A percentile compares a stretch with the other conserved stretches of the same genome.
These are phyloP conservation scores for Chaetops frenatus DNA, from an alignment of 2,113 vertebrate species.

Conservation along the genomic window DNA sequence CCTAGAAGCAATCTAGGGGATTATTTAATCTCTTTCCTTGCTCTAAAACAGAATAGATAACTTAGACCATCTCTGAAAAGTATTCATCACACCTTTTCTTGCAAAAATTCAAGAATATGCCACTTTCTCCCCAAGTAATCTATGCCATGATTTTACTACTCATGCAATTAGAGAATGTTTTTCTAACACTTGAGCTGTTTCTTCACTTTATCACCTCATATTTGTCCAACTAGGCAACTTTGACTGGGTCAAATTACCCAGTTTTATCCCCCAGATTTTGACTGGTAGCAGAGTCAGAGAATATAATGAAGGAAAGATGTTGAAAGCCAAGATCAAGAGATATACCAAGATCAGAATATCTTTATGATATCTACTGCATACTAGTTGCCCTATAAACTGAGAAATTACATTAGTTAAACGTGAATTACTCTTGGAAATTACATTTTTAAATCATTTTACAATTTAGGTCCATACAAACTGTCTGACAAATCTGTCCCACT, in stretches of 20 bases:
- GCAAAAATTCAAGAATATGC: neutral
- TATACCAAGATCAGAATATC: neutral
- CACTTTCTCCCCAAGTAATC: neutral
- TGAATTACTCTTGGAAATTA: neutral
- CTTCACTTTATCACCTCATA: neutral
- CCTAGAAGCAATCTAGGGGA: rapidly evolving
- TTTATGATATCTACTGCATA: neutral
- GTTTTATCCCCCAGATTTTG: neutral
- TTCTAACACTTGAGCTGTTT: neutral
- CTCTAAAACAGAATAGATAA: neutral
- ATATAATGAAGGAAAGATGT: neutral
- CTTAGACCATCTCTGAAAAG: neutral
- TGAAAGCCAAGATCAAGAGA: neutral
- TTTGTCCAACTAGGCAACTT: neutral
- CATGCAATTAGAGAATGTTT: neutral
- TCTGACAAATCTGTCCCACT: neutral
- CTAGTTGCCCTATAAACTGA: neutral
- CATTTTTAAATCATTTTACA: neutral
- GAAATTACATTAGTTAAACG: neutral
- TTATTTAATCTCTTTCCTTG: neutral
- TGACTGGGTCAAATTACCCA: neutral
- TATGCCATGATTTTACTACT: neutral
- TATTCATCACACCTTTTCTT: neutral
- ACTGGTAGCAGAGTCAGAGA: neutral
- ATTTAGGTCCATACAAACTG: neutral